Evolutionary conservation across 2,113 vertebrate species (phyloP).

Genomic region (Synchiropus splendidus): DNA sequence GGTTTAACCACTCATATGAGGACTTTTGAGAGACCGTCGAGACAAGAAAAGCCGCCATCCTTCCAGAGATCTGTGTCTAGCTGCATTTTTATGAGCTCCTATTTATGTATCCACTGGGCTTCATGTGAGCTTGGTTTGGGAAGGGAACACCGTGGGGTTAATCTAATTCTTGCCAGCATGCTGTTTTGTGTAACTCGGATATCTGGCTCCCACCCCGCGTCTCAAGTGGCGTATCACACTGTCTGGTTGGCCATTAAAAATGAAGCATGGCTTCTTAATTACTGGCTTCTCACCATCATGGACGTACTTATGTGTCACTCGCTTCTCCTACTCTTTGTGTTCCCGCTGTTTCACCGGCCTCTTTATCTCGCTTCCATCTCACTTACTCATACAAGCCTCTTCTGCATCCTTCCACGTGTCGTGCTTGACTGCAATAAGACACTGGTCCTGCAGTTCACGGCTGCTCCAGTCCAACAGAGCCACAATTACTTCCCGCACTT

Average conservation of each 20-base stretch:
- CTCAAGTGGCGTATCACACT: slow-evolving; percentile 45
- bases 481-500: slow-evolving; percentile 50
- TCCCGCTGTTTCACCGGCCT: slow-evolving; percentile 5
- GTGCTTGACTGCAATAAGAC: slow-evolving; percentile 56
- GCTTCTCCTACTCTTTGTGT: slow-evolving; percentile 12
- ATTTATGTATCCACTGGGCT: slow-evolving; percentile 11
- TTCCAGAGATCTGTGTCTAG: too few relatives aligned
- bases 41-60: too few relatives aligned
- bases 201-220: slow-evolving; percentile 21
- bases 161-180: slow-evolving; percentile 13
- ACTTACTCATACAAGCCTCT: slow-evolving; percentile 31
- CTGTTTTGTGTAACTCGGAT: slow-evolving; percentile 24
- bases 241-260: slow-evolving; percentile 56
- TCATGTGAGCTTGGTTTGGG: slow-evolving; percentile 3
- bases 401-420: slow-evolving; percentile 31
- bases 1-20: too few relatives aligned
- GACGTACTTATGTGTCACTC: slow-evolving; percentile 26
- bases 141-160: slow-evolving; percentile 1
- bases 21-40: too few relatives aligned
- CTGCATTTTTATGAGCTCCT: too few relatives aligned
- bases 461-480: slow-evolving; percentile 34
- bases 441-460: slow-evolving; percentile 48
- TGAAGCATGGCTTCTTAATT: slow-evolving; percentile 63
- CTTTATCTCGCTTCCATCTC: slow-evolving; percentile 35
- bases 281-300: slow-evolving; percentile 17